phyloP scores from a whole-genome alignment of 1,140 invertebrate genomes.

The Drosophila teissieri region DNA sequence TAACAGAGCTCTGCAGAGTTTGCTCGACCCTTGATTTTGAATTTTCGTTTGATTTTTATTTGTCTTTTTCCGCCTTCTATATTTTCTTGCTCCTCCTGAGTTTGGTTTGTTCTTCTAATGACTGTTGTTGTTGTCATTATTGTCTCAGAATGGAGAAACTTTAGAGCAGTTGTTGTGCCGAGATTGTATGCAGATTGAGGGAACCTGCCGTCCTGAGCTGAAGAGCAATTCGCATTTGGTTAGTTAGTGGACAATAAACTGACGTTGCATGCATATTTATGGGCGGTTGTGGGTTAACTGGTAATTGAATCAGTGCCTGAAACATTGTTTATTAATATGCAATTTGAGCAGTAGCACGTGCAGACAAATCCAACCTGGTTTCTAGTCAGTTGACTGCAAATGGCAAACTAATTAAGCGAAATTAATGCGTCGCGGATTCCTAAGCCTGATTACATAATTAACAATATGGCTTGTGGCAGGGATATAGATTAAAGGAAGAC shows the following conservation, averaged over 20 bases:
- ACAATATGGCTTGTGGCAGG: slow-evolving; percentile 28
- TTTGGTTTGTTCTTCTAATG: slow-evolving; percentile 32
- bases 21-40: slow-evolving; percentile 28
- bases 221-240: slow-evolving; percentile 23
- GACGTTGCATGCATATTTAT: slow-evolving; percentile 27
- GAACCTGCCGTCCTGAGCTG: background rate
- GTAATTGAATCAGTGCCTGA: slow-evolving; percentile 48
- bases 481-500: slow-evolving; percentile 23
- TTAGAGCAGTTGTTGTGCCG: background rate
- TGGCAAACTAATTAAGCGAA: slow-evolving; percentile 48
- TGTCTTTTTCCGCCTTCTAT: slow-evolving; percentile 8
- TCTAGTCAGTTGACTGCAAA: slow-evolving; percentile 23
- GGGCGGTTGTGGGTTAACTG: slow-evolving; percentile 13
- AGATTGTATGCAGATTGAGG: slow-evolving; percentile 44
- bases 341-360: slow-evolving; percentile 27
- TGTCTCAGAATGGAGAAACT: slow-evolving; percentile 27
- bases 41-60: slow-evolving; percentile 42
- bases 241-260: slow-evolving; percentile 28
- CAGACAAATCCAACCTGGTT: slow-evolving; percentile 8
- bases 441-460: slow-evolving; percentile 46
- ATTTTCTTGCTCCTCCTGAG: background rate
- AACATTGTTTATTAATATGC: slow-evolving; percentile 53
- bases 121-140: slow-evolving; percentile 22
- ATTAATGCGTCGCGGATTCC: slow-evolving; percentile 38
- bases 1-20: background rate